phyloP scores from a whole-genome alignment of 2,888 invertebrate species.

The Aphrophora alni region DNA sequence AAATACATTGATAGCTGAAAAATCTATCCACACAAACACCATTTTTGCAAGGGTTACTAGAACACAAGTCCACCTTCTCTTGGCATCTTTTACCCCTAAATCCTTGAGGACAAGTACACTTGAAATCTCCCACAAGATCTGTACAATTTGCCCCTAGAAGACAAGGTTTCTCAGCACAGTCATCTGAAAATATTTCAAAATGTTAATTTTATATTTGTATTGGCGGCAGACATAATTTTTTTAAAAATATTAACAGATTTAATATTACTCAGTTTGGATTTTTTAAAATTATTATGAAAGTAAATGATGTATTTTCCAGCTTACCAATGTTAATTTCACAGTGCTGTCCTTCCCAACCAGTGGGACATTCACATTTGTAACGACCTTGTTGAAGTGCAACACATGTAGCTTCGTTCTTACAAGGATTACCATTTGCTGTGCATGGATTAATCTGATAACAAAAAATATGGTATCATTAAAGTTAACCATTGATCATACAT shows the following conservation, averaged over 20 bases:
- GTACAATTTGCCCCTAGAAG: slow-evolving; percentile 90
- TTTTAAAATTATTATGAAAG: too few relatives aligned
- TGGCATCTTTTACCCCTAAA: slow-evolving; percentile 97
- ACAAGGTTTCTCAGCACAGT: slow-evolving; percentile 92
- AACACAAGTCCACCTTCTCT: slow-evolving; percentile 91
- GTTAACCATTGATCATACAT: too few relatives aligned
- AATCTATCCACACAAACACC: slow-evolving; percentile 92
- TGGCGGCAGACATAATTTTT: too few relatives aligned
- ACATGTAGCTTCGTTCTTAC: slow-evolving; percentile 89
- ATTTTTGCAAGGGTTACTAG: slow-evolving; percentile 88
- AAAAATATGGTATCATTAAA: slow-evolving; percentile 26
- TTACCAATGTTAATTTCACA: slow-evolving; percentile 82
- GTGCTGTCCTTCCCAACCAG: slow-evolving; percentile 96
- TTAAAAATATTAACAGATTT: too few relatives aligned
- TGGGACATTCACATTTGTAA: slow-evolving; percentile 92
- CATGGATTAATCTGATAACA: slow-evolving; percentile 82
- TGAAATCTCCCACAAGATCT: slow-evolving; percentile 93
- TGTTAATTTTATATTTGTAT: too few relatives aligned
- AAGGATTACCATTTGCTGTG: slow-evolving; percentile 87
- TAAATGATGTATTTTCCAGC: not conserved
- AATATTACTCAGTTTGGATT: too few relatives aligned
- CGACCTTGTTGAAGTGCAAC: slow-evolving; percentile 89
- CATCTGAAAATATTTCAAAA: slow-evolving; percentile 64
- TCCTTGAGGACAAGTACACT: slow-evolving; percentile 91
- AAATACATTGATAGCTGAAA: slow-evolving; percentile 86